These are phyloP conservation scores for Manis javanica DNA, from an alignment of 2,797 vertebrate species.

Conservation along the genomic window DNA sequence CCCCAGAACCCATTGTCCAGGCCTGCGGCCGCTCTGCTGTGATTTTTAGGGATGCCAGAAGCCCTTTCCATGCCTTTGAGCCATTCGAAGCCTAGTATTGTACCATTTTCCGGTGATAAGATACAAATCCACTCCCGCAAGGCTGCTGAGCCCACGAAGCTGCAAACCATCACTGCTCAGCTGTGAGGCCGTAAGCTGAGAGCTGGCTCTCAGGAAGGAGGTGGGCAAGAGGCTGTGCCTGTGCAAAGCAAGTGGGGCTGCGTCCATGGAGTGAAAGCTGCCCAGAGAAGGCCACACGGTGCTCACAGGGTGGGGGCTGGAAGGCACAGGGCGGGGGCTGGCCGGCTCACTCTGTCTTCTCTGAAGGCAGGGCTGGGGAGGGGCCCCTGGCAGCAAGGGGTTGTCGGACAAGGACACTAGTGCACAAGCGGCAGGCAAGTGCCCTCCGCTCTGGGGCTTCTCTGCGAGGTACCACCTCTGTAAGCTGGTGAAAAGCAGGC, in stretches of 20 bases:
- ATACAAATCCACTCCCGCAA: fast-evolving
- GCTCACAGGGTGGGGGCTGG: fast-evolving
- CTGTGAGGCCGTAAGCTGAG: too few relatives aligned
- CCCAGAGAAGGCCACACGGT: fast-evolving
- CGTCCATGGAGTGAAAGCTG: fast-evolving
- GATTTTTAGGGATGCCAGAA: not conserved
- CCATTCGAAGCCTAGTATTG: not conserved
- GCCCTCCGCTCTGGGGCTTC: not conserved
- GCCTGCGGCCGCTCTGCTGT: not conserved
- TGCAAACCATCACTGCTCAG: fast-evolving
- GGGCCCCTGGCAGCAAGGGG: not conserved
- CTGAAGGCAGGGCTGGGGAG: not conserved
- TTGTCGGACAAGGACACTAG: not conserved
- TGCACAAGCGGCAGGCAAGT: not conserved
- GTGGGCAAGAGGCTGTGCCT: not conserved
- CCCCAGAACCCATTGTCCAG: not conserved
- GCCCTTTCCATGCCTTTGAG: not conserved
- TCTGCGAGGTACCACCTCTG: fast-evolving
- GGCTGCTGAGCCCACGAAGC: fast-evolving
- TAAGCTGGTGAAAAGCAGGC: not conserved
- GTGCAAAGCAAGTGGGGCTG: not conserved
- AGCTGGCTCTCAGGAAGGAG: not conserved
- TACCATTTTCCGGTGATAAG: not conserved
- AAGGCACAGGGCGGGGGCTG: not conserved
- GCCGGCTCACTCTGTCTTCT: not conserved